Conservation (phyloP, 2,113 vertebrate genomes). For the Sprattus sprattus region DNA sequence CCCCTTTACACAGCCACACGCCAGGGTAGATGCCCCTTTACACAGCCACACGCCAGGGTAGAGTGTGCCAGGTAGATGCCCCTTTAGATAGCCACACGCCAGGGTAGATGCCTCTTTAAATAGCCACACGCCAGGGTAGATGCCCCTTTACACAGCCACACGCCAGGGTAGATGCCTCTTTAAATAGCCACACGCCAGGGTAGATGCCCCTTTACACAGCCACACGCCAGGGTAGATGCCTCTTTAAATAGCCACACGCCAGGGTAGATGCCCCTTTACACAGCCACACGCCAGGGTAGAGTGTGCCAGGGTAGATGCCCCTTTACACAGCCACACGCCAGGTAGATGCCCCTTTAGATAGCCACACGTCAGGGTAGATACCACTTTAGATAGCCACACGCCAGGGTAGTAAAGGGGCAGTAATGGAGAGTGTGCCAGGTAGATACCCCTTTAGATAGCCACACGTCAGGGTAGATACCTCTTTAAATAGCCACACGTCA, state of each 20-base stretch:
- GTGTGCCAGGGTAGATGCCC: conserved; percentile 82
- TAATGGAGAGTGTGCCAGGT: no score
- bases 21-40: not conserved
- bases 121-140: no score
- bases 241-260: no score
- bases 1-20: not conserved
- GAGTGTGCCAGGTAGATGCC: conserved; percentile 82
- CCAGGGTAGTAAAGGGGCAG: not conserved
- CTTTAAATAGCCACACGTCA: not conserved
- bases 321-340: not conserved
- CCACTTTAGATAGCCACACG: not conserved
- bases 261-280: conserved; percentile 70
- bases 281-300: not conserved
- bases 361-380: conserved; percentile 88
- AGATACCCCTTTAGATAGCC: not conserved
- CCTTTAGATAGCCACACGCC: not conserved
- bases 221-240: not conserved
- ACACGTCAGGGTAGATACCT: not conserved
- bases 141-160: not conserved
- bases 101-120: no score
- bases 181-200: no score
- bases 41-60: not conserved
- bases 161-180: no score
- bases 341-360: no score
- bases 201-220: conserved; percentile 46